A percentile compares a stretch with the other conserved stretches of the same genome.
These are phyloP conservation scores for Cheilosia vulpina DNA, from an alignment of 2,888 invertebrate species.

Conservation along the genomic window DNA sequence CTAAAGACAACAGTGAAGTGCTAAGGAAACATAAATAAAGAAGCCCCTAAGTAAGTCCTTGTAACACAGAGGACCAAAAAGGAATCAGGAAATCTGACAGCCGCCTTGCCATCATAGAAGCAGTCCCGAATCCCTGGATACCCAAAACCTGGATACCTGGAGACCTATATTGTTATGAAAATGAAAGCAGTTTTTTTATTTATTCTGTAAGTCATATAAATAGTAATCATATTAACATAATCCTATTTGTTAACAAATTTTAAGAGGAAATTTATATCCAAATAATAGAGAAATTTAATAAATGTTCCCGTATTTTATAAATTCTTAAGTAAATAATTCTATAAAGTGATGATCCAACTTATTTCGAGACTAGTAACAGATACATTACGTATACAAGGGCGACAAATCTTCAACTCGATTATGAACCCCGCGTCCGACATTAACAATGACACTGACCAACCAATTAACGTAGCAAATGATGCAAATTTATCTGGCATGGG, in stretches of 20 bases:
- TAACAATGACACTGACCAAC: too few relatives aligned
- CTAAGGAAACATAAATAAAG: too few relatives aligned
- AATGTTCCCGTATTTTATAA: background rate
- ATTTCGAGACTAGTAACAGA: too few relatives aligned
- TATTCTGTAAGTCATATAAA: conserved; percentile 1
- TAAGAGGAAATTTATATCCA: background rate
- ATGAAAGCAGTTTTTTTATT: background rate
- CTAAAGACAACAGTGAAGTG: too few relatives aligned
- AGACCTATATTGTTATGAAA: conserved; percentile 2
- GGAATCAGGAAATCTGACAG: background rate
- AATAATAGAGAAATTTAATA: background rate
- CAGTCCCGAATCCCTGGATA: conserved; percentile 6
- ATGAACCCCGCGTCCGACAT: too few relatives aligned
- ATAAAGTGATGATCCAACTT: background rate
- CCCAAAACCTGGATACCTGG: background rate
- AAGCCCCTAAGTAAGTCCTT: too few relatives aligned
- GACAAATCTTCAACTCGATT: too few relatives aligned
- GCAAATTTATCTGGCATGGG: too few relatives aligned
- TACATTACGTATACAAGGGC: too few relatives aligned
- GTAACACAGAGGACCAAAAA: too few relatives aligned
- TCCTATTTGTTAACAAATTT: background rate
- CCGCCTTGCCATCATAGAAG: conserved; percentile 4
- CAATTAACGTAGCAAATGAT: too few relatives aligned
- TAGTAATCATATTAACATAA: background rate
- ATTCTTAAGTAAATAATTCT: background rate